A percentile compares a stretch with the other conserved stretches of the same genome.
Evolutionary conservation across 2,888 invertebrate species (phyloP).

Genomic region (Spatulosminthurus flaviceps): DNA sequence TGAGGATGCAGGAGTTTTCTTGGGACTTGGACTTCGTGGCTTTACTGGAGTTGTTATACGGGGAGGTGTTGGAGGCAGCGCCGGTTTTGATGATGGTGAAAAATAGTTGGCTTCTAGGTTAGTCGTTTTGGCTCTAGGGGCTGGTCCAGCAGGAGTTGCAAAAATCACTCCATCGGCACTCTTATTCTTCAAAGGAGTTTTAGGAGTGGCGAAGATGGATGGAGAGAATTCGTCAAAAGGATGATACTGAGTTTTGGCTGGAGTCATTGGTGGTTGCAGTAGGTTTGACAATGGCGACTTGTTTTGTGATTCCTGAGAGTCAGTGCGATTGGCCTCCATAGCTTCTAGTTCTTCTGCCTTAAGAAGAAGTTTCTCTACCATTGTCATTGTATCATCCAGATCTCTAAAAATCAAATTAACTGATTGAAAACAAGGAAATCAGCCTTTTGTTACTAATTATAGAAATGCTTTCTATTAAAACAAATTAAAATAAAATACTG

Average conservation of each 20-base stretch:
- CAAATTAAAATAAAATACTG: background rate
- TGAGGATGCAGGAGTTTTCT: background rate
- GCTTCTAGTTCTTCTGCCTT: constrained; percentile 54
- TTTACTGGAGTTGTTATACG: background rate
- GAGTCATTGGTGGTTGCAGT: background rate
- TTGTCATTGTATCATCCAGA: constrained; percentile 56
- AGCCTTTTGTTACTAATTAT: constrained; percentile 16
- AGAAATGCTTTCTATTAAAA: background rate
- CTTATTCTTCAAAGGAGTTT: background rate
- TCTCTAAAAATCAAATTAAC: constrained; percentile 46
- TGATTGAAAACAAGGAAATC: no score
- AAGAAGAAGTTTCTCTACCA: constrained; percentile 51
- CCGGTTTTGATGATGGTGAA: constrained; percentile 27
- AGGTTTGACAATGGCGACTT: background rate
- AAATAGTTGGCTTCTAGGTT: background rate
- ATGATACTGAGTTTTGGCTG: background rate
- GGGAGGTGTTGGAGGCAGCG: background rate
- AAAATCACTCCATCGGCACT: background rate
- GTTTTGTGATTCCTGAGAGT: background rate
- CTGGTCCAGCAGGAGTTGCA: constrained; percentile 11
- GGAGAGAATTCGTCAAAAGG: constrained; percentile 2
- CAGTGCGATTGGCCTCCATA: constrained; percentile 39
- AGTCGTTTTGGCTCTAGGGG: background rate
- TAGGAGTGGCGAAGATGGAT: constrained; percentile 38
- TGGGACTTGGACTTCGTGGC: background rate